Evolutionary conservation across 2,888 invertebrate species (phyloP).

Genomic region (Leucoptera coffeella): DNA sequence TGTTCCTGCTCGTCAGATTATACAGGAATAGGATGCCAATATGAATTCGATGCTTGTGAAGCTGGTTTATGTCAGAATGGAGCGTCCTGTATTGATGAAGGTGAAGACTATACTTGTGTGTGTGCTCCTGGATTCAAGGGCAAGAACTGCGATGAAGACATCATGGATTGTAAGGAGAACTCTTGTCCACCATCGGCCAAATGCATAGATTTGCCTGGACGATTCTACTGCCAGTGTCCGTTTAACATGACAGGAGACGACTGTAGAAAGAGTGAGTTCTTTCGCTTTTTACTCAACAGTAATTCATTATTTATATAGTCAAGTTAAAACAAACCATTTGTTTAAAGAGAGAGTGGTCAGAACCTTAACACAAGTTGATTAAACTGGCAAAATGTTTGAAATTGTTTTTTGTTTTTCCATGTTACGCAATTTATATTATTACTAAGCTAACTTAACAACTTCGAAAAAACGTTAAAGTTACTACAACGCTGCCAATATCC

Average conservation of each 20-base stretch:
- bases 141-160: constrained; percentile 85
- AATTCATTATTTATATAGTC: too few relatives aligned
- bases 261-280: constrained; percentile 81
- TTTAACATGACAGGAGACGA: constrained; percentile 95
- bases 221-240: constrained; percentile 94
- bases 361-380: too few relatives aligned
- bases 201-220: constrained; percentile 85
- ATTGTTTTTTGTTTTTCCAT: too few relatives aligned
- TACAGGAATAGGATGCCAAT: constrained; percentile 86
- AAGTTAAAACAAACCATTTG: constrained; percentile 2
- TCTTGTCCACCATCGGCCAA: constrained; percentile 91
- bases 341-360: too few relatives aligned
- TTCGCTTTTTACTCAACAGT: neutral
- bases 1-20: constrained; percentile 86
- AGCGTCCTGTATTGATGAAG: constrained; percentile 84
- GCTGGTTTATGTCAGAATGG: constrained; percentile 89
- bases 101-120: constrained; percentile 76
- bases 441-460: too few relatives aligned
- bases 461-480: too few relatives aligned
- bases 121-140: constrained; percentile 78
- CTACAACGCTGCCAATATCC: constrained; percentile 1
- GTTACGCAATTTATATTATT: too few relatives aligned
- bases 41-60: constrained; percentile 89
- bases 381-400: too few relatives aligned
- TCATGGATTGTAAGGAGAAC: constrained; percentile 86